Conservation (phyloP, 2,888 invertebrate species). For the Rhodophaea formosa region DNA sequence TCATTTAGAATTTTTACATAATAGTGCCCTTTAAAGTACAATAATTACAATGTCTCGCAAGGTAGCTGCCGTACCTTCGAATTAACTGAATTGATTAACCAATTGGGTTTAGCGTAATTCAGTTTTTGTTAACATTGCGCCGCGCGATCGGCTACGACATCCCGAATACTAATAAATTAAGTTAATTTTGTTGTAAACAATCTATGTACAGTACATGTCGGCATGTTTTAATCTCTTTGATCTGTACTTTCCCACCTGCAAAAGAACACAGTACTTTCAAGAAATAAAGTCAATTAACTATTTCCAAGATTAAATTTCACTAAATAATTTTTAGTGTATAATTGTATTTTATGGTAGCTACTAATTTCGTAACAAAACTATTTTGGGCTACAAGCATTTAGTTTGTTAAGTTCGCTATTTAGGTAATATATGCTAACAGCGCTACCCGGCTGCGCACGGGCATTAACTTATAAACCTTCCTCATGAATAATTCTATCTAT, state of each 20-base stretch:
- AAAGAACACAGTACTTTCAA: too few relatives aligned
- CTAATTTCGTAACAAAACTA: too few relatives aligned
- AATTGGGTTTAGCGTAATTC: constrained; percentile 67
- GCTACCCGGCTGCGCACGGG: too few relatives aligned
- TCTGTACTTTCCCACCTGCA: background rate
- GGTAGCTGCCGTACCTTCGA: constrained; percentile 50
- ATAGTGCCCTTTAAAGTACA: constrained; percentile 17
- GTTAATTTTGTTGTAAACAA: background rate
- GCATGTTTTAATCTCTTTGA: constrained; percentile 5
- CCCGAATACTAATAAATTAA: constrained; percentile 9
- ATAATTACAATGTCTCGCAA: constrained; percentile 60
- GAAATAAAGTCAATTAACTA: too few relatives aligned
- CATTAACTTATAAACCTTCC: too few relatives aligned
- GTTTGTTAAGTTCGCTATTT: too few relatives aligned
- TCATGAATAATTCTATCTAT: too few relatives aligned
- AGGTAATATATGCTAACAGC: too few relatives aligned
- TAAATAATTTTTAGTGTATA: too few relatives aligned
- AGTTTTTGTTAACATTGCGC: constrained; percentile 52
- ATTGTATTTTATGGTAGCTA: too few relatives aligned
- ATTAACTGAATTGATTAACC: constrained; percentile 77
- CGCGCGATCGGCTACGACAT: constrained; percentile 31
- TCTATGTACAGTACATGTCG: background rate
- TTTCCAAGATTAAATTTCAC: too few relatives aligned
- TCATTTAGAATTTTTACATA: background rate
- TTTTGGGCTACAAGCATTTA: too few relatives aligned